Conservation (phyloP, 2,888 invertebrate species). For the Tenthredo distinguenda region DNA sequence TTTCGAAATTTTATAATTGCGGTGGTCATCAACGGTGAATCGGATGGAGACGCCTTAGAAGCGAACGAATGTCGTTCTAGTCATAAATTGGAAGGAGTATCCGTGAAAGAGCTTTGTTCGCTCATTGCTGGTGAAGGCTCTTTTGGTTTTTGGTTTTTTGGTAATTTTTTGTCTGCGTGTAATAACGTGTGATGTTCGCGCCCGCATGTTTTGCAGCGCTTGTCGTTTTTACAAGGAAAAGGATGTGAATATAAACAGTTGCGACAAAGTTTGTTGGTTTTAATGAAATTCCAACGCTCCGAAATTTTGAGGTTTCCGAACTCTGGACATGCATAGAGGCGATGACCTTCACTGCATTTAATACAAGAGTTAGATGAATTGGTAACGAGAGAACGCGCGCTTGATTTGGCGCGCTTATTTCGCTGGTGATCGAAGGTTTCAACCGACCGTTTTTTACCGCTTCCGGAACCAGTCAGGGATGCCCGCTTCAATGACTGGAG, state of each 20-base stretch:
- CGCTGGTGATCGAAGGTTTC: background rate
- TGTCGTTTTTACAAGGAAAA: background rate
- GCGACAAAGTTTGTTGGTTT: background rate
- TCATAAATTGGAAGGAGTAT: constrained; percentile 20
- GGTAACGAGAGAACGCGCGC: constrained; percentile 50
- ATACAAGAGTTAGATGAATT: constrained; percentile 38
- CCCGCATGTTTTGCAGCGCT: constrained; percentile 23
- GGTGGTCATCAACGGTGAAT: constrained; percentile 56
- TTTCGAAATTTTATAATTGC: constrained; percentile 51
- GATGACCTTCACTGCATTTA: constrained; percentile 50
- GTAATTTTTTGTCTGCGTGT: constrained; percentile 32
- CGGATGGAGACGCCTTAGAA: constrained; percentile 46
- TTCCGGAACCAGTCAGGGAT: constrained; percentile 48
- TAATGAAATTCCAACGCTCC: constrained; percentile 7
- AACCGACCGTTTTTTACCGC: constrained; percentile 34
- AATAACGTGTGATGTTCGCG: constrained; percentile 52
- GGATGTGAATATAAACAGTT: background rate
- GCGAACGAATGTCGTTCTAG: constrained; percentile 42
- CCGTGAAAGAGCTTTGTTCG: background rate
- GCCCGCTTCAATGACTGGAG: constrained; percentile 54
- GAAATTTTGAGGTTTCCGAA: constrained; percentile 39
- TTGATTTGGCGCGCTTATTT: constrained; percentile 40
- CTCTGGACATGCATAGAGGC: constrained; percentile 50
- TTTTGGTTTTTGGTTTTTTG: background rate
- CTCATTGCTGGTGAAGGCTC: constrained; percentile 17